phyloP scores from a whole-genome alignment of 2,113 vertebrate genomes.

The Grammomys dolichurus region DNA sequence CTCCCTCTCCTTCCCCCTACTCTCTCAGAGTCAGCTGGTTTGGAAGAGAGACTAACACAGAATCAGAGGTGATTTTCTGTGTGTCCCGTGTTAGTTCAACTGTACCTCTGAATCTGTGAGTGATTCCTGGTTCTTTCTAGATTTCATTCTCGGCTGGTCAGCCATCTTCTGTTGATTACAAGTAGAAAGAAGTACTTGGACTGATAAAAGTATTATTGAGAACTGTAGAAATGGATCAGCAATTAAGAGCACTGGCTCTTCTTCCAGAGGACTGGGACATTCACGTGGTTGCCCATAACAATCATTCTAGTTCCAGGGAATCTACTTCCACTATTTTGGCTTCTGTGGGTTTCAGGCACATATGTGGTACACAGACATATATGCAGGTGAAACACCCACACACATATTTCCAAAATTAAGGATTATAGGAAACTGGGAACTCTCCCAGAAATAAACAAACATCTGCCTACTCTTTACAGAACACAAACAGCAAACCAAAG shows the following conservation, averaged over 20 bases:
- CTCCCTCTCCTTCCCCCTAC: background rate
- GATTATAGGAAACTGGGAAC: background rate
- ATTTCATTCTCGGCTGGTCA: background rate
- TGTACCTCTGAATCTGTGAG: background rate
- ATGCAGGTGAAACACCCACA: background rate
- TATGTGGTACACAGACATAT: background rate
- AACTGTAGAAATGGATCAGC: background rate
- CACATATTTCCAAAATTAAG: background rate
- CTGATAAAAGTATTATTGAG: background rate
- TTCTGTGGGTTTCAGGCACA: background rate
- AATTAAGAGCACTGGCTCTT: background rate
- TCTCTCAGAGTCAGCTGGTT: background rate
- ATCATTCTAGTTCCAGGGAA: background rate
- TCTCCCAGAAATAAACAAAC: background rate
- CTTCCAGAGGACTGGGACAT: background rate
- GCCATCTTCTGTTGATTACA: background rate
- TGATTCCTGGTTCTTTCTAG: slow-evolving; percentile 18
- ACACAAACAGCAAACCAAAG: background rate
- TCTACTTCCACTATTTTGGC: background rate
- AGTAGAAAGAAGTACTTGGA: background rate
- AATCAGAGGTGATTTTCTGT: slow-evolving; percentile 7
- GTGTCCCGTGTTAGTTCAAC: background rate
- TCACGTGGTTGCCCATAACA: background rate
- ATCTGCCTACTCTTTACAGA: background rate
- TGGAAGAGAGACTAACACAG: slow-evolving; percentile 17